Percentiles rank a stretch among this genome's conserved stretches.
Evolutionary conservation across 2,888 invertebrate genomes (phyloP).

Genomic region (Argynnis bischoffii): DNA sequence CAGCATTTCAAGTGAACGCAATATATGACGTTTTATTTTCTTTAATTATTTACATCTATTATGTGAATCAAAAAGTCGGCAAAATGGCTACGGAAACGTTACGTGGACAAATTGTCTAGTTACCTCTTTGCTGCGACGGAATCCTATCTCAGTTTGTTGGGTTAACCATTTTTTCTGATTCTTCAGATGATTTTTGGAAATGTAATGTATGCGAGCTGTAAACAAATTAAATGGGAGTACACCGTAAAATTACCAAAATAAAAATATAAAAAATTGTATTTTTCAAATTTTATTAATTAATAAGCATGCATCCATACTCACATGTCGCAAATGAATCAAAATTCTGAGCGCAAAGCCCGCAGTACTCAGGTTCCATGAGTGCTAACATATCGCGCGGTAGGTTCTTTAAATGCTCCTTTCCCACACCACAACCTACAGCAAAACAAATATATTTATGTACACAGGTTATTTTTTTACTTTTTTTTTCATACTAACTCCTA

Average conservation of each 20-base stretch:
- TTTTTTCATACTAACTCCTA: neutral
- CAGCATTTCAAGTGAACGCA: slow-evolving; percentile 53
- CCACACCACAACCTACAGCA: slow-evolving; percentile 60
- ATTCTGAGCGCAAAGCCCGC: slow-evolving; percentile 58
- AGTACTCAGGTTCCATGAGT: slow-evolving; percentile 56
- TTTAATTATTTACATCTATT: slow-evolving; percentile 34
- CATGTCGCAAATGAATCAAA: slow-evolving; percentile 54
- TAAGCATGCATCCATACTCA: slow-evolving; percentile 47
- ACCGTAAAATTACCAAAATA: neutral
- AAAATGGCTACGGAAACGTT: slow-evolving; percentile 64
- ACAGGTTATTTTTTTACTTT: neutral
- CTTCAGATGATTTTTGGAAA: slow-evolving; percentile 66
- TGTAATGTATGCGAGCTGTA: slow-evolving; percentile 72
- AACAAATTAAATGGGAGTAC: slow-evolving; percentile 42
- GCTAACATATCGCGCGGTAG: slow-evolving; percentile 56
- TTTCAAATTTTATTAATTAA: neutral
- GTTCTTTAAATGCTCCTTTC: slow-evolving; percentile 51
- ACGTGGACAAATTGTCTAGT: slow-evolving; percentile 65
- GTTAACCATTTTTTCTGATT: slow-evolving; percentile 64
- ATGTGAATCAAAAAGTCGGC: slow-evolving; percentile 60
- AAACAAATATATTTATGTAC: neutral
- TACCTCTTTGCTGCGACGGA: slow-evolving; percentile 56
- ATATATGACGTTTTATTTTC: neutral
- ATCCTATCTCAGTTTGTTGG: slow-evolving; percentile 43
- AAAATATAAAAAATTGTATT: neutral